phyloP scores from a whole-genome alignment of 2,888 invertebrate genomes.

The Hesperia comma region DNA sequence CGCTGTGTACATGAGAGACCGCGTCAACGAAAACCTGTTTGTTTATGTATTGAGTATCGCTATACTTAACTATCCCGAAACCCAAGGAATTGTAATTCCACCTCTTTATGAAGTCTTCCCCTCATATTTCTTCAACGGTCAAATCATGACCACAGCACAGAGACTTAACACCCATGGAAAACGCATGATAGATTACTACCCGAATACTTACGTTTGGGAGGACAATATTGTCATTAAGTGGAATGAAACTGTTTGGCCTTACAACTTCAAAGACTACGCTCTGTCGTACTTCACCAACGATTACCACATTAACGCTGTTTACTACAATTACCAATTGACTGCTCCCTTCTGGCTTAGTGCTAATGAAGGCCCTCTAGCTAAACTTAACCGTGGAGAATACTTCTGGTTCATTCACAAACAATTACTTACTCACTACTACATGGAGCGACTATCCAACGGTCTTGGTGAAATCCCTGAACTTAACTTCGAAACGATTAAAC shows the following conservation, averaged over 20 bases:
- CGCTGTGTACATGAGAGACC: slow-evolving; percentile 87
- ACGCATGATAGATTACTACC: slow-evolving; percentile 58
- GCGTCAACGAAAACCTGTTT: slow-evolving; percentile 88
- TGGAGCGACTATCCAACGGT: slow-evolving; percentile 89
- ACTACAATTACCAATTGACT: slow-evolving; percentile 85
- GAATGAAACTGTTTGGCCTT: slow-evolving; percentile 85
- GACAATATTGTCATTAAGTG: slow-evolving; percentile 83
- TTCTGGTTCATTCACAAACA: slow-evolving; percentile 88
- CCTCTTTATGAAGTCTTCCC: slow-evolving; percentile 90
- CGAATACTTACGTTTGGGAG: slow-evolving; percentile 64
- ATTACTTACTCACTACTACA: slow-evolving; percentile 87
- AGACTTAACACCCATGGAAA: slow-evolving; percentile 79
- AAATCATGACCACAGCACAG: slow-evolving; percentile 87
- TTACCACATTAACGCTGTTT: slow-evolving; percentile 86
- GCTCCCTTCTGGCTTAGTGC: slow-evolving; percentile 87
- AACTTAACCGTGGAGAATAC: slow-evolving; percentile 86
- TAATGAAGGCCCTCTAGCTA: slow-evolving; percentile 74
- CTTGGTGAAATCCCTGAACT: slow-evolving; percentile 86
- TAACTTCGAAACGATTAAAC: slow-evolving; percentile 79
- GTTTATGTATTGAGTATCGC: slow-evolving; percentile 86
- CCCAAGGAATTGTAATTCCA: slow-evolving; percentile 86
- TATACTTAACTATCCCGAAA: slow-evolving; percentile 85
- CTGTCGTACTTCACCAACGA: slow-evolving; percentile 90
- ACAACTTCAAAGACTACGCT: slow-evolving; percentile 79
- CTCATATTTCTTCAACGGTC: slow-evolving; percentile 87